These are phyloP conservation scores for Lipophrys pholis DNA, from an alignment of 2,113 vertebrate genomes.

Conservation along the genomic window DNA sequence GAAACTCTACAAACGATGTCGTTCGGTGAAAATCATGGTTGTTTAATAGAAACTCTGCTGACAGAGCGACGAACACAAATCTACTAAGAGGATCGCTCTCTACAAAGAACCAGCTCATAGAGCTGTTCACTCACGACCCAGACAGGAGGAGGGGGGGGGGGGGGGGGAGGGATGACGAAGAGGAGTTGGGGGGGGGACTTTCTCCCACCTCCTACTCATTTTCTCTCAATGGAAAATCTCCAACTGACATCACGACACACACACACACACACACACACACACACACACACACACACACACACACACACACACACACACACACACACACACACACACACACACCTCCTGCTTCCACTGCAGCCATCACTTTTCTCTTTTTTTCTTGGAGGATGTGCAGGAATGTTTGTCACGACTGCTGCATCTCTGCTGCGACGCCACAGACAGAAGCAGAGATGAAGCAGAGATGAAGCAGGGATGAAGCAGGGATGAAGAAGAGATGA, in stretches of 20 bases:
- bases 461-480: too few species aligned
- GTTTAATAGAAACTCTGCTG: too few species aligned
- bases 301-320: background rate
- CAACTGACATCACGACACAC: slow-evolving; percentile 1
- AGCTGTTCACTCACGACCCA: too few species aligned
- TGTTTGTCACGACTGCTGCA: slow-evolving; percentile 35
- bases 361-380: background rate
- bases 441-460: too few species aligned
- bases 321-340: background rate
- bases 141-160: slow-evolving; percentile 10
- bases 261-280: background rate
- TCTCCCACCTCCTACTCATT: slow-evolving; percentile 13
- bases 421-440: background rate
- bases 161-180: slow-evolving; percentile 18
- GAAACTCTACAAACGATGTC: too few species aligned
- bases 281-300: background rate
- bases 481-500: too few species aligned
- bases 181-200: slow-evolving; percentile 19
- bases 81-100: too few species aligned
- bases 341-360: too few species aligned
- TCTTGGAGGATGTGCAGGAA: background rate
- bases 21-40: too few species aligned
- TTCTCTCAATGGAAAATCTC: slow-evolving; percentile 57
- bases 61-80: too few species aligned
- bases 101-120: too few species aligned